phyloP scores from a whole-genome alignment of 2,888 invertebrate species.

The Polietes domitor region DNA sequence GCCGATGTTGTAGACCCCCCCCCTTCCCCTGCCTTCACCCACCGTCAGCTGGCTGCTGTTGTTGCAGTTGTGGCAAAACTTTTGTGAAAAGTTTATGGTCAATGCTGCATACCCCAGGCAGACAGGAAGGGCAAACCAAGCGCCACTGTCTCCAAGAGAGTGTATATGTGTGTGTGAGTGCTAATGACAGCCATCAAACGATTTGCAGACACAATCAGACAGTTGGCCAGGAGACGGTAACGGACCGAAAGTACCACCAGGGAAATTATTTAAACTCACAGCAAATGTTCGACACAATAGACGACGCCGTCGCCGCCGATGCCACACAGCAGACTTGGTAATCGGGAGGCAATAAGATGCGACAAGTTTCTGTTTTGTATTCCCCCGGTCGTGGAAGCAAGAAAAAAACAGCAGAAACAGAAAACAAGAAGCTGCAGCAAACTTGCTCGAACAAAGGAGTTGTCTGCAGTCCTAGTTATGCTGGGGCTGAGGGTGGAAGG shows the following conservation, averaged over 20 bases:
- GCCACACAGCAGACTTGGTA: neutral
- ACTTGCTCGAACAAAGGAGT: neutral
- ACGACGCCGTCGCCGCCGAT: neutral
- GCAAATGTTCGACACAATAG: slow-evolving; percentile 49
- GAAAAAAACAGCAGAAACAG: neutral
- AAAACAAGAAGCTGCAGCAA: neutral
- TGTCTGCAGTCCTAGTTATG: neutral
- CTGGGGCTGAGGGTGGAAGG: neutral
- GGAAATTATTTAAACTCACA: slow-evolving; percentile 61
- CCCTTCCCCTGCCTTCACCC: no score
- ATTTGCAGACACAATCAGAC: slow-evolving; percentile 49
- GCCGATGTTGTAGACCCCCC: no score
- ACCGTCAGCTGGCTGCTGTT: no score
- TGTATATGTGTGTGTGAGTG: slow-evolving; percentile 31
- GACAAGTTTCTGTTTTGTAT: slow-evolving; percentile 8
- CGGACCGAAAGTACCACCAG: slow-evolving; percentile 50
- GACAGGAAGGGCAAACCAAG: slow-evolving; percentile 17
- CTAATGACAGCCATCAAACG: slow-evolving; percentile 66
- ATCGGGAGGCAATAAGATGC: slow-evolving; percentile 16
- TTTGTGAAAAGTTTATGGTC: slow-evolving; percentile 40
- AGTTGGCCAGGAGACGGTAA: slow-evolving; percentile 57
- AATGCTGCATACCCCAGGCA: neutral
- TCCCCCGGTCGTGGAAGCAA: slow-evolving; percentile 9
- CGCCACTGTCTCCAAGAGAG: neutral
- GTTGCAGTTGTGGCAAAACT: slow-evolving; percentile 15